A percentile compares a stretch with the other conserved stretches of the same genome.
Evolutionary conservation across 2,797 vertebrate genomes (phyloP).

Genomic region (Naso thynnoides): DNA sequence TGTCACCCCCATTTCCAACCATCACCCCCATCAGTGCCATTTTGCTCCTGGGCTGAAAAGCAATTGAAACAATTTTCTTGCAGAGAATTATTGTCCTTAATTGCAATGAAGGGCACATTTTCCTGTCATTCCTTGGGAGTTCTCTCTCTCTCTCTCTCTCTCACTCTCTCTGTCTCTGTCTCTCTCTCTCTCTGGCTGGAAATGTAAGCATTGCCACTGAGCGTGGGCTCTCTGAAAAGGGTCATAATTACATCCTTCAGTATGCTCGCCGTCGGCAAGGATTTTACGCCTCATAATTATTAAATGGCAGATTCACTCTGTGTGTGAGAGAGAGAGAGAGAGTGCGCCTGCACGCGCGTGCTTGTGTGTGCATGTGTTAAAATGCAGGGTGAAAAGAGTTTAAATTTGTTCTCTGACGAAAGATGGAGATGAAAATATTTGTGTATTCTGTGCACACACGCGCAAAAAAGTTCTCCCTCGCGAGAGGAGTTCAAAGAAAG

Average conservation of each 20-base stretch:
- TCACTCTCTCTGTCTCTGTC: slow-evolving; percentile 70
- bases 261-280: slow-evolving; percentile 86
- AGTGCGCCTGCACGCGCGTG: not conserved
- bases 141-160: slow-evolving; percentile 66
- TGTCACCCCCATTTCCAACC: slow-evolving; percentile 77
- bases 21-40: slow-evolving; percentile 82
- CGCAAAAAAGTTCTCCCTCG: slow-evolving; percentile 62
- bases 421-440: slow-evolving; percentile 62
- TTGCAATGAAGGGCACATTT: slow-evolving; percentile 84
- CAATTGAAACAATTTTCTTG: slow-evolving; percentile 86
- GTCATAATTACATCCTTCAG: slow-evolving; percentile 88
- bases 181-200: slow-evolving; percentile 77
- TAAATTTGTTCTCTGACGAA: slow-evolving; percentile 69
- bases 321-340: slow-evolving; percentile 30
- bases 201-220: slow-evolving; percentile 81
- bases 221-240: slow-evolving; percentile 83
- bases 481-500: slow-evolving; percentile 57
- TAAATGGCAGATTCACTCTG: slow-evolving; percentile 83
- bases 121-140: slow-evolving; percentile 79
- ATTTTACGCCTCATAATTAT: slow-evolving; percentile 88
- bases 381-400: slow-evolving; percentile 65
- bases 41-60: slow-evolving; percentile 84
- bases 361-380: slow-evolving; percentile 44
- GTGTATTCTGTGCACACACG: slow-evolving; percentile 57
- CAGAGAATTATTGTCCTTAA: slow-evolving; percentile 86